Base-by-base conservation (phyloP, 2,888 invertebrate species). In the Pseudanteris insignis region DNA sequence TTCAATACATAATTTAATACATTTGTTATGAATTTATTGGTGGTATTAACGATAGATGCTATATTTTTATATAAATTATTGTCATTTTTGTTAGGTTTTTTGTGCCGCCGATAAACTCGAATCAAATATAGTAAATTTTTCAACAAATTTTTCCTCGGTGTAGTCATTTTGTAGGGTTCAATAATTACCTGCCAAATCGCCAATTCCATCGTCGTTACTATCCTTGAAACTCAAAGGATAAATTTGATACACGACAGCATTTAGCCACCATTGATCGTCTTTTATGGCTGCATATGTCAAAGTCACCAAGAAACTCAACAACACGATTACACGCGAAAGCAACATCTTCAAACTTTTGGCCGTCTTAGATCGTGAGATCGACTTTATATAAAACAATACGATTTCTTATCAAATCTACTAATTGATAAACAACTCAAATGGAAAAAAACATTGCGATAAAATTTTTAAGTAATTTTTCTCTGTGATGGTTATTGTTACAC, bases 181-280 rank as follows among this genome's bases (percentile, higher is more conserved):
- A 5, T 18, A 28, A 37, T 69, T 64, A 74, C 77, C 78, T 55
- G 65, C 48, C 21, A 78, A 61, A 63, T 78, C 77, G 4, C 77
- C 76, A 11, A 72, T 59, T 2, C 78, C 78, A 18, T 78, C 70
- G 9, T 41, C 48, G 40, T 77, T 36, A 9, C 62, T 53, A 44
- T 78, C 78, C 70, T 44, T 73, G 33, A 78, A 74, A 67, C 77
- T 78, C 5, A 74, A 58, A 0, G 78, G 77, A 18, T 77, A 78
- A 48, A 78, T 68, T 62, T 78, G 77, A 57, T 78, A 78, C 40
- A 78, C 75, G 1, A 75, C 64, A 1, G 71, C 68, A 14, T 73
- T 67, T n/a, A 62, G 68, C 76, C 76, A 78, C 77, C 78, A 78
- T 55, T 74, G 76, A 36, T 59, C 59, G 28, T 78, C 61, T 5